These are phyloP conservation scores for Trichonephila clavipes DNA, from an alignment of 1,140 invertebrate species.

Conservation along the genomic window DNA sequence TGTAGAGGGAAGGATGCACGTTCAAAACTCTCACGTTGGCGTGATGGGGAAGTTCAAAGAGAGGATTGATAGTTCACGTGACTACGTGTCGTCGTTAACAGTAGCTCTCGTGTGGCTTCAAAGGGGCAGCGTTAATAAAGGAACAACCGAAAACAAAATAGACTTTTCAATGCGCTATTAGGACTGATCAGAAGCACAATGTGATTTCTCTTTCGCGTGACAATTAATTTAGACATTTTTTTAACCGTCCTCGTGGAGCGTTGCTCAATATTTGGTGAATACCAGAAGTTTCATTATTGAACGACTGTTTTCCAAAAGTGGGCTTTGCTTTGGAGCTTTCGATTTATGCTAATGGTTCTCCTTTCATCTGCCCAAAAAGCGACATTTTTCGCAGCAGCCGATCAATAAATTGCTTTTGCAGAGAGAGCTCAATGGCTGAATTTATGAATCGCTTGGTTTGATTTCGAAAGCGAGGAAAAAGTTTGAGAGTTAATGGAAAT, in stretches of 20 bases:
- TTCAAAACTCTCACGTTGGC: no score
- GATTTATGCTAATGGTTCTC: slow-evolving; percentile 33
- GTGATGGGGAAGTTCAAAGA: no score
- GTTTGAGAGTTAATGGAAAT: neutral
- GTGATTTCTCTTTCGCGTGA: neutral
- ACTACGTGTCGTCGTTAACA: no score
- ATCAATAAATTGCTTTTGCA: neutral
- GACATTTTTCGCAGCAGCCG: neutral
- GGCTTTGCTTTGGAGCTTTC: neutral
- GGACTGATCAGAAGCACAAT: neutral
- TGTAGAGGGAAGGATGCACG: no score
- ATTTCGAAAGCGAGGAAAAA: neutral
- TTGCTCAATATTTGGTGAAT: neutral
- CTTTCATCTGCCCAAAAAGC: neutral
- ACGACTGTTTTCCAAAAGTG: neutral
- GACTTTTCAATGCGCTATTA: neutral
- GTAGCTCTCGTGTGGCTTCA: no score
- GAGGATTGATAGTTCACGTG: no score
- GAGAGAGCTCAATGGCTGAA: neutral
- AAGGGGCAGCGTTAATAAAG: no score
- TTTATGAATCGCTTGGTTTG: neutral
- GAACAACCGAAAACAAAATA: no score
- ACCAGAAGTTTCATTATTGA: neutral
- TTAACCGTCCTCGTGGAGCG: neutral
- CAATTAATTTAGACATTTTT: neutral